Conservation (phyloP, 1,140 invertebrate species). For the Adoxophyes honmai region DNA sequence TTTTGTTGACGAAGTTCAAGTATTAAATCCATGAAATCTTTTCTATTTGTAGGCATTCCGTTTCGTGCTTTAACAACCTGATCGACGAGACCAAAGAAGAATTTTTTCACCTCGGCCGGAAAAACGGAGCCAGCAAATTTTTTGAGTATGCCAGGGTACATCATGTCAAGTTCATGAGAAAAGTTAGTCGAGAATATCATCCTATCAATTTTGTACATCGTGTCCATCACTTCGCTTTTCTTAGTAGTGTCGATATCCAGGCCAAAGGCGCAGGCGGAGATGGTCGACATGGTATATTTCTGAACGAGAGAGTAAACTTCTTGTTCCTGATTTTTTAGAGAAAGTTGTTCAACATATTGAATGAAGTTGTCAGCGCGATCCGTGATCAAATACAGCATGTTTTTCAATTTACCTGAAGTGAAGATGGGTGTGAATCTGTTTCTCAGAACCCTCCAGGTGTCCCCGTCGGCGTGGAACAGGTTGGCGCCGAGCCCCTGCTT, state of each 20-base stretch:
- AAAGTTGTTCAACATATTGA: constrained; percentile 30
- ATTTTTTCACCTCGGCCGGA: constrained; percentile 25
- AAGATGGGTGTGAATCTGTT: constrained; percentile 77
- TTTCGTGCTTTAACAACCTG: constrained; percentile 28
- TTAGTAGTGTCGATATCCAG: constrained; percentile 65
- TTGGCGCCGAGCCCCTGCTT: constrained; percentile 72
- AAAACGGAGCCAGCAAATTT: constrained; percentile 33
- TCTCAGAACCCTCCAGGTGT: constrained; percentile 78
- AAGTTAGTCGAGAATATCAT: constrained; percentile 24
- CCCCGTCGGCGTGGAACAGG: constrained; percentile 65
- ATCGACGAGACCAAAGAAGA: constrained; percentile 33
- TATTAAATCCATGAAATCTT: constrained; percentile 47
- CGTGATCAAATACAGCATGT: constrained; percentile 68
- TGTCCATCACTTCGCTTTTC: constrained; percentile 17
- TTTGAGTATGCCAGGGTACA: constrained; percentile 40
- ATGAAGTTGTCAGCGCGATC: constrained; percentile 50
- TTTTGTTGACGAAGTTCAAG: constrained; percentile 49
- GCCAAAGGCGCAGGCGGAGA: constrained; percentile 79
- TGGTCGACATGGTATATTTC: constrained; percentile 67
- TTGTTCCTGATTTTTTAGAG: constrained; percentile 30
- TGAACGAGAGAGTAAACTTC: constrained; percentile 61
- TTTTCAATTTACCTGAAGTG: constrained; percentile 79
- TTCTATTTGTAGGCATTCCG: constrained; percentile 24
- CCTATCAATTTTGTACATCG: constrained; percentile 29
- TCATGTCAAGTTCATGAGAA: constrained; percentile 35